Base-by-base conservation (phyloP, 2,113 vertebrate genomes). In the Misgurnus mizolepis region DNA sequence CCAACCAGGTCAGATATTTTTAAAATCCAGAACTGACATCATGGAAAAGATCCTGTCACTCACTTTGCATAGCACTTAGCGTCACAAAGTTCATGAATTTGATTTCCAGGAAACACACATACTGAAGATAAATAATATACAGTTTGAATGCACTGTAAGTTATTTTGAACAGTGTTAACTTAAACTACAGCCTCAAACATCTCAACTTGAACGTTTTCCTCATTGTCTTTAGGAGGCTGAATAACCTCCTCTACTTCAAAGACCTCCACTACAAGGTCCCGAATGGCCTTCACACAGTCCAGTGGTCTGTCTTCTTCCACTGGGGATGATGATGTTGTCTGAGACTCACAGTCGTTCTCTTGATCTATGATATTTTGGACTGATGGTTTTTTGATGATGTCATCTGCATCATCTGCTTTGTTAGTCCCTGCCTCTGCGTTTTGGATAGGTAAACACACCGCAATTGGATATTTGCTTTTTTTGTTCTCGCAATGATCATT, bases 191-290 rank as follows among this genome's bases (percentile, higher is more conserved):
- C 27, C 45, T 65, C 43, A 0, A 76, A 50, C 22, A 0, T 39
- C 18, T 53, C 4, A 66, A 12, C 45, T 11, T 18, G n/a, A 55
- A 7, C 22, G 10, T 40, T 65, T 47, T 75, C 73, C 68, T 6
- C 45, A 27, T 43, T 60, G 0, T 75, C 27, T 8, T 87, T 74
- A 67, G 83, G 87, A 14, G 10, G 85, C 47, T 88, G 77, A 67
- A 89, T 14, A 56, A 87, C 60, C 69, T 92, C 87, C 85, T 89
- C 85, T 80, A 91, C 85, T 76, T 92, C 89, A 5, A 89, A 85
- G 76, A 91, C 90, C 67, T 92, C 92, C 81, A 68, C 70, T 80
- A 92, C 87, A 75, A 93, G 88, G 34, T 92, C 83, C 0, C 89
- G 87, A 84, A 92, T 92, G 79, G 85, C 86, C 82, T 83, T 88